Conservation (phyloP, 2,888 invertebrate genomes). For the Tetragonula carbonaria region DNA sequence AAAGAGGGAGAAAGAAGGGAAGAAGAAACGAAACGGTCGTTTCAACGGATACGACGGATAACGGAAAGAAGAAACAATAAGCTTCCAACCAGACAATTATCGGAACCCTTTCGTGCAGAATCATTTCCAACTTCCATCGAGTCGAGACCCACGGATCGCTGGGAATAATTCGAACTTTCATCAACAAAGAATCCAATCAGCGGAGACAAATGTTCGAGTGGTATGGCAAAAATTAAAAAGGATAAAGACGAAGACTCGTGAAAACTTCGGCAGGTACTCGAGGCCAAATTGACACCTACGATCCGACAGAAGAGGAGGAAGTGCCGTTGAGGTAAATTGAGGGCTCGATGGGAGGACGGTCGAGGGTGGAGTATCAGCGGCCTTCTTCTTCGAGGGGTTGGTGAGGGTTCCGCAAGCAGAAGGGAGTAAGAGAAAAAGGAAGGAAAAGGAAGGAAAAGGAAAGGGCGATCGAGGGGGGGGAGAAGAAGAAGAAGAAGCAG, state of each 20-base stretch:
- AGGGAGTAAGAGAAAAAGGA: constrained; percentile 41
- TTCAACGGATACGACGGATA: not conserved
- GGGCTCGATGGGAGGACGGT: constrained; percentile 69
- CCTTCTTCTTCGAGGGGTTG: constrained; percentile 69
- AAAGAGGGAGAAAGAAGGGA: not conserved
- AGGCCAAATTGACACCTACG: constrained; percentile 78
- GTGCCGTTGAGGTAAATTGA: constrained; percentile 75
- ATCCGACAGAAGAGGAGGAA: constrained; percentile 65
- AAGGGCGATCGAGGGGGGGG: not conserved
- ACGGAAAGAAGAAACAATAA: constrained; percentile 32
- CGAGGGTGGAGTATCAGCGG: constrained; percentile 56
- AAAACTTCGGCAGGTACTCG: constrained; percentile 65
- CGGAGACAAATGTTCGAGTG: constrained; percentile 56
- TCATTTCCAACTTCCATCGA: constrained; percentile 25
- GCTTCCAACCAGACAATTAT: constrained; percentile 36
- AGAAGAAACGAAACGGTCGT: constrained; percentile 7
- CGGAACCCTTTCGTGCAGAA: constrained; percentile 30
- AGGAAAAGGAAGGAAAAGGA: not conserved
- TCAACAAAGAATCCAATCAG: constrained; percentile 60
- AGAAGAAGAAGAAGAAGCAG: not conserved
- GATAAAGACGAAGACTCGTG: constrained; percentile 56
- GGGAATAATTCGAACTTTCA: constrained; percentile 41
- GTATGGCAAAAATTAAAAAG: constrained; percentile 61
- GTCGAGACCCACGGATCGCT: constrained; percentile 21
- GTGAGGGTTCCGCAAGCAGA: constrained; percentile 64